Evolutionary conservation across 2,113 vertebrate species (phyloP).

Genomic region (Albula goreensis): DNA sequence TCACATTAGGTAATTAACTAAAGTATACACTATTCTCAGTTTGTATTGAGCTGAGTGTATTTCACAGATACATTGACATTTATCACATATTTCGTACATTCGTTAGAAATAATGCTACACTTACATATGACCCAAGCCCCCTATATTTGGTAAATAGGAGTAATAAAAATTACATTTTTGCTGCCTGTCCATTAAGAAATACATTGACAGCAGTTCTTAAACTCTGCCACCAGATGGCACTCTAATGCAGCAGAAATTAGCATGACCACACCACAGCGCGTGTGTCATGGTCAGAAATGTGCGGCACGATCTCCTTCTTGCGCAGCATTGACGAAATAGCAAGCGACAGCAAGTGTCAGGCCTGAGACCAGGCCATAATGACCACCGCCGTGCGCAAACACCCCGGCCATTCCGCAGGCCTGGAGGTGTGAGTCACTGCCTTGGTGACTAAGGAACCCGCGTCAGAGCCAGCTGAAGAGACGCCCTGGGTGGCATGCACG

Average conservation of each 20-base stretch:
- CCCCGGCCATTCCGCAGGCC: slow-evolving; percentile 25
- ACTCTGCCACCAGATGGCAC: slow-evolving; percentile 19
- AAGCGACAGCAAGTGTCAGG: not conserved
- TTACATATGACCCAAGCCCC: not conserved
- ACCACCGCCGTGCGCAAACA: not conserved
- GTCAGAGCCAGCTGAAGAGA: not conserved
- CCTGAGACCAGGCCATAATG: not conserved
- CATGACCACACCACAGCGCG: not conserved
- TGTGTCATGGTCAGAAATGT: not conserved
- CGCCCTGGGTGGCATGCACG: slow-evolving; percentile 24
- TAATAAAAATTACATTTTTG: not conserved
- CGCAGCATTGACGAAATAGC: slow-evolving; percentile 1
- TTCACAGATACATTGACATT: not conserved
- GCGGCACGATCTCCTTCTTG: not conserved
- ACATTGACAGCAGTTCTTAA: not conserved
- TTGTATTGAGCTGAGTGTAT: no score
- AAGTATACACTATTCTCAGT: no score
- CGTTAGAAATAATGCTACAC: not conserved
- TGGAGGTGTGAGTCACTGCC: slow-evolving; percentile 56
- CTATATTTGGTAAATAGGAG: not conserved
- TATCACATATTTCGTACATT: not conserved
- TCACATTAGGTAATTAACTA: no score
- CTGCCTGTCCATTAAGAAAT: not conserved
- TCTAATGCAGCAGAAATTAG: slow-evolving; percentile 1
- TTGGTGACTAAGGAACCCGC: slow-evolving; percentile 50